Conservation (phyloP, 2,888 invertebrate species). For the Acronicta aceris region DNA sequence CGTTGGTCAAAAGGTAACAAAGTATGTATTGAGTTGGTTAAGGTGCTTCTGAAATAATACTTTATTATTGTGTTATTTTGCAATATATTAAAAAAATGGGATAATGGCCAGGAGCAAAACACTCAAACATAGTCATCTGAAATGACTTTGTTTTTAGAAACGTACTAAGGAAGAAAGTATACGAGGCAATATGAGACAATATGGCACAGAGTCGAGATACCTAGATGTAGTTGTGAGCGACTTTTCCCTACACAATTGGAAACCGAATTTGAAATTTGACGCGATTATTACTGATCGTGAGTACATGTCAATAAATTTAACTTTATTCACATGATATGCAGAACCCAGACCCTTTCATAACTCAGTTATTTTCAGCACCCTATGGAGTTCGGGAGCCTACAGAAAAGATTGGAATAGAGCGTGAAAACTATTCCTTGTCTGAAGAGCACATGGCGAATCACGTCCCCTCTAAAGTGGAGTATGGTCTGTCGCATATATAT, state of each 20-base stretch:
- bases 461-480: slow-evolving; percentile 95
- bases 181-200: slow-evolving; percentile 96
- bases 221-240: slow-evolving; percentile 97
- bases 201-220: slow-evolving; percentile 93
- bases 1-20: slow-evolving; percentile 92
- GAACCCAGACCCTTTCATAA: too few species aligned
- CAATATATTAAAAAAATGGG: too few species aligned
- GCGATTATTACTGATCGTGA: slow-evolving; percentile 98
- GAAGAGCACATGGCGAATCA: slow-evolving; percentile 92
- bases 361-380: slow-evolving; percentile 91
- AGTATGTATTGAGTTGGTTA: slow-evolving; percentile 74
- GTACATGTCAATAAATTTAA: slow-evolving; percentile 67
- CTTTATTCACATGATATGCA: too few species aligned
- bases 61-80: too few species aligned
- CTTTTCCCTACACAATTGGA: slow-evolving; percentile 95
- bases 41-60: slow-evolving; percentile 24
- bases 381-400: slow-evolving; percentile 99
- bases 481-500: slow-evolving; percentile 94
- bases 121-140: not conserved
- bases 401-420: slow-evolving; percentile 93
- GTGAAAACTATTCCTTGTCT: slow-evolving; percentile 90
- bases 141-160: slow-evolving; percentile 72
- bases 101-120: too few species aligned
- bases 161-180: slow-evolving; percentile 96
- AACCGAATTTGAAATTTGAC: slow-evolving; percentile 92